Conservation (phyloP, 2,113 vertebrate genomes). For the Takifugu flavidus region DNA sequence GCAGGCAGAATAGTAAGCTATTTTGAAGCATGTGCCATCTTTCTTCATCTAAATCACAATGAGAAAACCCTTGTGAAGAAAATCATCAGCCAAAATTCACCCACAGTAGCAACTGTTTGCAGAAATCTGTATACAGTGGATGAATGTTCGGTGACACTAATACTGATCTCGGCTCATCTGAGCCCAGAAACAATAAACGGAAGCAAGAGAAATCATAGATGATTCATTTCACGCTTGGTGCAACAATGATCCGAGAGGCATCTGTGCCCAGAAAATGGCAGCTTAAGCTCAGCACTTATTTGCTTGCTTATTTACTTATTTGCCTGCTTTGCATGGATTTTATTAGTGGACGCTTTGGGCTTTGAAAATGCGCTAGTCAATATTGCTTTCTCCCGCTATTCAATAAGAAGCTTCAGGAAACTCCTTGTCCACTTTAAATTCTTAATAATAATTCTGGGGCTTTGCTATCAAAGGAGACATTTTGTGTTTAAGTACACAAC, state of each 20-base stretch:
- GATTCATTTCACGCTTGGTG: slow-evolving; percentile 65
- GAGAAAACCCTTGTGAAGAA: slow-evolving; percentile 27
- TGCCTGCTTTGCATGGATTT: slow-evolving; percentile 44
- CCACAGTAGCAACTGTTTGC: slow-evolving; percentile 8
- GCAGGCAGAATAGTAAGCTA: slow-evolving; percentile 19
- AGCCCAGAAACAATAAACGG: slow-evolving; percentile 52
- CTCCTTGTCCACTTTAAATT: slow-evolving; percentile 18
- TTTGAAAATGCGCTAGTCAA: slow-evolving; percentile 26
- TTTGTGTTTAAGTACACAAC: neutral
- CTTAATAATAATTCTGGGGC: neutral
- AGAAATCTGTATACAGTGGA: slow-evolving; percentile 8
- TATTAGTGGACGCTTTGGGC: slow-evolving; percentile 45
- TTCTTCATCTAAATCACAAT: too few relatives aligned
- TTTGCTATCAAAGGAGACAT: neutral
- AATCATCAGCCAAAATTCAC: slow-evolving; percentile 25
- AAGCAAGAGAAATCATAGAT: slow-evolving; percentile 46
- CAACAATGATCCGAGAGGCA: slow-evolving; percentile 63
- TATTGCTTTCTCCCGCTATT: slow-evolving; percentile 30
- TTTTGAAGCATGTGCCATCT: too few relatives aligned
- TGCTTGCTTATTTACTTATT: slow-evolving; percentile 2
- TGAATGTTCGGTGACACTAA: slow-evolving; percentile 31
- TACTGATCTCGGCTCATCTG: slow-evolving; percentile 52
- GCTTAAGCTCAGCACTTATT: slow-evolving; percentile 41
- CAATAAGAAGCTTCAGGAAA: slow-evolving; percentile 7
- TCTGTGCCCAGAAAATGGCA: slow-evolving; percentile 65